Percentiles rank a stretch among this genome's conserved stretches.
Conservation (phyloP, 2,888 invertebrate genomes). For the Dioctria rufipes region DNA sequence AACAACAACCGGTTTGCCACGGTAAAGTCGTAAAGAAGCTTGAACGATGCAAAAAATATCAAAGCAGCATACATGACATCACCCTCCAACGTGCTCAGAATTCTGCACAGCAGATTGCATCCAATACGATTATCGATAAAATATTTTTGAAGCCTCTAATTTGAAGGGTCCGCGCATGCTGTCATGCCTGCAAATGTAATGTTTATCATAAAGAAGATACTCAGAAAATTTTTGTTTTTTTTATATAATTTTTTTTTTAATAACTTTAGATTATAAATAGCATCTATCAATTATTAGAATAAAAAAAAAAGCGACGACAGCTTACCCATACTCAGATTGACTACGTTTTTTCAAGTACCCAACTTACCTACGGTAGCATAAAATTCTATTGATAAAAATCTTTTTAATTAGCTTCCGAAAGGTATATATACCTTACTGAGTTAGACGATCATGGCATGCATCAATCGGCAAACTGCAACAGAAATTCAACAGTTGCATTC, state of each 20-base stretch:
- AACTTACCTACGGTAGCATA: slow-evolving; percentile 27
- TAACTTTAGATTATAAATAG: slow-evolving; percentile 14
- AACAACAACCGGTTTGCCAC: slow-evolving; percentile 17
- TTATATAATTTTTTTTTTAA: too few species aligned
- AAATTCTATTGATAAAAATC: slow-evolving; percentile 49
- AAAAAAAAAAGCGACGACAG: neutral
- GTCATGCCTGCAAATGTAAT: neutral
- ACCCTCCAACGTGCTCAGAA: slow-evolving; percentile 32
- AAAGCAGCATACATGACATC: slow-evolving; percentile 32
- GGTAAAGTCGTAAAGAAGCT: neutral
- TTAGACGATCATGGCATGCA: neutral
- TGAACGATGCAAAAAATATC: slow-evolving; percentile 32
- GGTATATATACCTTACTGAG: neutral
- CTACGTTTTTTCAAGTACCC: neutral
- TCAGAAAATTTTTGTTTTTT: neutral
- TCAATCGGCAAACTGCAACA: slow-evolving; percentile 7
- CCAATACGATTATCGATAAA: neutral
- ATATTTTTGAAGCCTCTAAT: neutral
- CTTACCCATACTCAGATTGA: neutral
- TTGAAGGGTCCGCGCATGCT: neutral
- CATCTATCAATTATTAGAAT: neutral
- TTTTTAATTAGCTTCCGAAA: slow-evolving; percentile 48
- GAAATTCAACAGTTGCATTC: slow-evolving; percentile 36
- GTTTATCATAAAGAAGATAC: neutral
- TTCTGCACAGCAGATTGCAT: slow-evolving; percentile 16